Evolutionary conservation across 2,113 vertebrate species (phyloP).

Genomic region (Gopherus flavomarginatus): DNA sequence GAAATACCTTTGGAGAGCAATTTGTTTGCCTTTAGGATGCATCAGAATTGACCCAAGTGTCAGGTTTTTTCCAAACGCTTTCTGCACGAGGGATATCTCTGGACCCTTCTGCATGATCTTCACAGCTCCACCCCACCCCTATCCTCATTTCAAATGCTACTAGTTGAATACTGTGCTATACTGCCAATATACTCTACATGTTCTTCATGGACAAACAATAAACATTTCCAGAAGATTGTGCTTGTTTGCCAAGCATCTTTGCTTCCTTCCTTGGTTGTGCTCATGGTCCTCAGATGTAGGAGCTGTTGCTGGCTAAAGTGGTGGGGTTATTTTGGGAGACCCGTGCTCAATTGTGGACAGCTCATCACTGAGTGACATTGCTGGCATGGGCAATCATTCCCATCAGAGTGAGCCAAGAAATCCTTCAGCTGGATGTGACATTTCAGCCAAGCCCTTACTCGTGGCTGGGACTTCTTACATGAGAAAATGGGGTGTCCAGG

Average conservation of each 20-base stretch:
- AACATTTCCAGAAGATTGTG: background rate
- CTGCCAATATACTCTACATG: background rate
- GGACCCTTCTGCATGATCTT: background rate
- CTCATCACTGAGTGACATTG: background rate
- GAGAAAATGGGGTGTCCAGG: background rate
- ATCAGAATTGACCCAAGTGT: background rate
- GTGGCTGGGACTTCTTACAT: background rate
- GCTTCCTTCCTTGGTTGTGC: background rate
- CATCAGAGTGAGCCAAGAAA: background rate
- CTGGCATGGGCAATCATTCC: background rate
- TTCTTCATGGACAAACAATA: background rate
- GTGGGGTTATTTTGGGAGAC: background rate
- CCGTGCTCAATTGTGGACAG: background rate
- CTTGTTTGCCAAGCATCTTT: background rate
- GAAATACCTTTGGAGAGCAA: background rate
- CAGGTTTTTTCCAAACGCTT: background rate
- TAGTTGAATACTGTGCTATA: rapidly evolving
- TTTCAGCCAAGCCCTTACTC: background rate
- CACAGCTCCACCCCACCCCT: background rate
- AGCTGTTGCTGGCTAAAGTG: background rate
- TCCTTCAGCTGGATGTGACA: background rate
- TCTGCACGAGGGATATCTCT: background rate
- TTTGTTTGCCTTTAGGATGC: background rate
- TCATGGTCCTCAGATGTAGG: background rate
- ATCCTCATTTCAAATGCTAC: background rate